Evolutionary conservation across 2,797 vertebrate species (phyloP).

Genomic region (Valencia hispanica): DNA sequence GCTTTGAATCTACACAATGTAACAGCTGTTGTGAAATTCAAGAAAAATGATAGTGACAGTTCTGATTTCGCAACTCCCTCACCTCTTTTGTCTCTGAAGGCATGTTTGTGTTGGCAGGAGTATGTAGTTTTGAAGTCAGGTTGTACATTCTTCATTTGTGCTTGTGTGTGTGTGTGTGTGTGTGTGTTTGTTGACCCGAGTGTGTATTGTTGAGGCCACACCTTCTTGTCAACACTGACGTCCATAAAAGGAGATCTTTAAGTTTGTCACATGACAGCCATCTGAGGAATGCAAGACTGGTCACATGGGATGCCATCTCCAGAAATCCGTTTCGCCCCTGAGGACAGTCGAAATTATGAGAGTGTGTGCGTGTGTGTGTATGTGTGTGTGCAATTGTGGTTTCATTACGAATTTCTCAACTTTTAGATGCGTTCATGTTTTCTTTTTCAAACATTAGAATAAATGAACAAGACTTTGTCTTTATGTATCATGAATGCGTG

Average conservation of each 20-base stretch:
- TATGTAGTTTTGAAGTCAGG: constrained; percentile 13
- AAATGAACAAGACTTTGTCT: not conserved
- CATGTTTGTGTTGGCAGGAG: constrained; percentile 43
- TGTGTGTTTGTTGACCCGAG: constrained; percentile 49
- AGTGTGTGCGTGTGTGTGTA: constrained; percentile 26
- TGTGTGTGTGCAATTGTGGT: constrained; percentile 15
- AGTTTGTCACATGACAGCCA: constrained; percentile 86
- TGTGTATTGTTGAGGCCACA: constrained; percentile 71
- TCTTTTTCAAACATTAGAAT: not conserved
- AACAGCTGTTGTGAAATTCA: not conserved
- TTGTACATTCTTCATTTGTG: constrained; percentile 35
- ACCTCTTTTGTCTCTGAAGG: not conserved
- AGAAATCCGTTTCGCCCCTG: constrained; percentile 79
- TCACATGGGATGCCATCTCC: constrained; percentile 82
- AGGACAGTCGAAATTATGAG: constrained; percentile 30
- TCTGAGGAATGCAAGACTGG: constrained; percentile 82
- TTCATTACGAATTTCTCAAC: not conserved
- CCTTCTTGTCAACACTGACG: constrained; percentile 75
- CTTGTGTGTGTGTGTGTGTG: constrained; percentile 30
- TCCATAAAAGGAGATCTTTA: constrained; percentile 89
- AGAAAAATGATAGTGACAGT: constrained; percentile 14
- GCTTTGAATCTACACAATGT: not conserved
- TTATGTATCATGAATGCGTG: constrained; percentile 1
- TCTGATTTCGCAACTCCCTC: constrained; percentile 17
- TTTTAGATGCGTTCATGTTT: not conserved